These are phyloP conservation scores for Plecotus auritus DNA, from an alignment of 2,113 vertebrate genomes.

Conservation along the genomic window DNA sequence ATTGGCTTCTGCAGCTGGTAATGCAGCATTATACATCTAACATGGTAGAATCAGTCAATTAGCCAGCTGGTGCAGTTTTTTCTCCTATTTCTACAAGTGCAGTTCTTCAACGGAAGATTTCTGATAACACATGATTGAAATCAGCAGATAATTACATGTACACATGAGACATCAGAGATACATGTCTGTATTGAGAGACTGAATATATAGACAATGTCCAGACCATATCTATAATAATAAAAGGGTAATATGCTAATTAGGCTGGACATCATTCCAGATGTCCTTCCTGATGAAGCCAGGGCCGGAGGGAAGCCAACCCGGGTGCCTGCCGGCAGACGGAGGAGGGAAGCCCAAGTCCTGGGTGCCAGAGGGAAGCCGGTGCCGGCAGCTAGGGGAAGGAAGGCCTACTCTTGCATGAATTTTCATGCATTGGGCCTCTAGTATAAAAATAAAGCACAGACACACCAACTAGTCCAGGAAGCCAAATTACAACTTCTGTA, in stretches of 20 bases:
- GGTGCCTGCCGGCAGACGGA: too few relatives aligned
- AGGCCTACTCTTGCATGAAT: too few relatives aligned
- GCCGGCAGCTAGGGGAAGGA: too few relatives aligned
- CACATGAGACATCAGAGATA: not conserved
- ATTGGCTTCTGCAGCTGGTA: not conserved
- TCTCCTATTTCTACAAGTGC: not conserved
- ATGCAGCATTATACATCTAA: not conserved
- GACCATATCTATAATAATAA: not conserved
- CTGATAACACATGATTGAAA: not conserved
- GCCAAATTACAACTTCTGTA: not conserved
- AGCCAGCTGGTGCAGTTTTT: not conserved
- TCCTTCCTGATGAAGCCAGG: too few relatives aligned
- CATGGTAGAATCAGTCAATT: not conserved
- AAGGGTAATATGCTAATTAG: too few relatives aligned
- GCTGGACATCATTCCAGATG: fast-evolving
- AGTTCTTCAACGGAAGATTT: not conserved
- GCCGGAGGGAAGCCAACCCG: too few relatives aligned
- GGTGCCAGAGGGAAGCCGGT: too few relatives aligned
- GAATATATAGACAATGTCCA: not conserved
- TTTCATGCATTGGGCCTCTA: too few relatives aligned
- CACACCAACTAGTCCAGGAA: not conserved
- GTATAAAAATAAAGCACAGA: not conserved
- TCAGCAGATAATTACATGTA: not conserved
- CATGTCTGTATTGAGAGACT: not conserved
- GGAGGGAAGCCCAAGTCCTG: too few relatives aligned